These are phyloP conservation scores for Lasiurus borealis DNA, from an alignment of 2,113 vertebrate species.

Conservation along the genomic window DNA sequence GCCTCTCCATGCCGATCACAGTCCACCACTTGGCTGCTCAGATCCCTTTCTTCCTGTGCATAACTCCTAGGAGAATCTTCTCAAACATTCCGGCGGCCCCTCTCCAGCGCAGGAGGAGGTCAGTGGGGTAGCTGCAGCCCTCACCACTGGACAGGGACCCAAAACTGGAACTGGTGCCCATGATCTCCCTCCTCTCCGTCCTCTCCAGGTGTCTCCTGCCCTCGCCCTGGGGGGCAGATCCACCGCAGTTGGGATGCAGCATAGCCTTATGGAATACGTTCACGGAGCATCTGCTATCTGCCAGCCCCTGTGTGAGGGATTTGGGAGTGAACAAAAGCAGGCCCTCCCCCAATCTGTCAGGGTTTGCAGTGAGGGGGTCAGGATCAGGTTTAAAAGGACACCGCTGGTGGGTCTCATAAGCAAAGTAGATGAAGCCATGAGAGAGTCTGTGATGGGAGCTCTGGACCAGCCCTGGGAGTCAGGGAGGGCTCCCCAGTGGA, in stretches of 20 bases:
- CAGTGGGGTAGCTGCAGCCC: no score
- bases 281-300: not conserved
- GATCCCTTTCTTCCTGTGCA: not conserved
- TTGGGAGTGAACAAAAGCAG: not conserved
- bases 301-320: not conserved
- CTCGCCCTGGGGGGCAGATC: not conserved
- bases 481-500: not conserved
- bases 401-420: not conserved
- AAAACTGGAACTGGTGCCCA: not conserved
- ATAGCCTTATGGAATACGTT: not conserved
- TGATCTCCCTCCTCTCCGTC: no score
- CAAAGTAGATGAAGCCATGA: not conserved
- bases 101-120: not conserved
- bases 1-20: no score
- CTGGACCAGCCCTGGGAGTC: not conserved
- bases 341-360: no score
- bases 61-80: not conserved
- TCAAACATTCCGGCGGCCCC: not conserved
- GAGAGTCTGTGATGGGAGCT: not conserved
- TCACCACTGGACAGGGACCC: no score
- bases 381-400: not conserved
- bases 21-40: no score
- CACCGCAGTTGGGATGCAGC: no score
- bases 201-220: accelerated
- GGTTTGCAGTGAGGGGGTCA: not conserved